Evolutionary conservation across 2,797 vertebrate species (phyloP).

Genomic region (Pagetopsis macropterus): DNA sequence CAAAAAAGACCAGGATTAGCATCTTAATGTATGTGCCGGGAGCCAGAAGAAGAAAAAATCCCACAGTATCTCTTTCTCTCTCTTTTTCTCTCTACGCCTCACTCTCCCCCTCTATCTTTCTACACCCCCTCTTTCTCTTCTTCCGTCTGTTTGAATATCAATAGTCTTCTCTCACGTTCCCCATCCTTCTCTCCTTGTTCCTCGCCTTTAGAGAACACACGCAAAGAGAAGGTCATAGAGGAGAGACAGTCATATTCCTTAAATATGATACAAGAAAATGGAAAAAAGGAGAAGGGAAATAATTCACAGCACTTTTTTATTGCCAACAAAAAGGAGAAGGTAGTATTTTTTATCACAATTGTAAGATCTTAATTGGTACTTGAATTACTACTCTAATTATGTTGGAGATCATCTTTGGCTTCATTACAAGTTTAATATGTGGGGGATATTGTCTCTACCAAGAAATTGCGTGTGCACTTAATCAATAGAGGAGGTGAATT

Average conservation of each 20-base stretch:
- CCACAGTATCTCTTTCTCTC: slow-evolving; percentile 70
- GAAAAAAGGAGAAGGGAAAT: background rate
- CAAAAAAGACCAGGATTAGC: slow-evolving; percentile 81
- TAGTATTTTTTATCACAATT: background rate
- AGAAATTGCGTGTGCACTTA: no score
- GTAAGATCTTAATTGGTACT: slow-evolving; percentile 13
- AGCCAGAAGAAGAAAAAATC: slow-evolving; percentile 78
- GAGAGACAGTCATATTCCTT: slow-evolving; percentile 28
- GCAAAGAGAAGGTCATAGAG: slow-evolving; percentile 59
- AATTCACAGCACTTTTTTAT: background rate
- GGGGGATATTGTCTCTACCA: background rate
- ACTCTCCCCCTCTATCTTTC: slow-evolving; percentile 46
- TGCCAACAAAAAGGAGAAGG: background rate
- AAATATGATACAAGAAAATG: slow-evolving; percentile 36
- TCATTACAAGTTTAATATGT: background rate
- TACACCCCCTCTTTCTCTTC: slow-evolving; percentile 40
- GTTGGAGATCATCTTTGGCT: background rate
- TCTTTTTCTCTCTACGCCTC: slow-evolving; percentile 37
- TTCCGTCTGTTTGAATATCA: slow-evolving; percentile 72
- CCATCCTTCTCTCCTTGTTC: slow-evolving; percentile 39
- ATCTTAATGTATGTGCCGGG: slow-evolving; percentile 80
- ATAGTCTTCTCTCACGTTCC: slow-evolving; percentile 62
- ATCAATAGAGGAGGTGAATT: background rate
- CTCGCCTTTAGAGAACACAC: slow-evolving; percentile 43
- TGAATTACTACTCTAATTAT: background rate